phyloP scores from a whole-genome alignment of 1,140 invertebrate species.

The Cylas formicarius region DNA sequence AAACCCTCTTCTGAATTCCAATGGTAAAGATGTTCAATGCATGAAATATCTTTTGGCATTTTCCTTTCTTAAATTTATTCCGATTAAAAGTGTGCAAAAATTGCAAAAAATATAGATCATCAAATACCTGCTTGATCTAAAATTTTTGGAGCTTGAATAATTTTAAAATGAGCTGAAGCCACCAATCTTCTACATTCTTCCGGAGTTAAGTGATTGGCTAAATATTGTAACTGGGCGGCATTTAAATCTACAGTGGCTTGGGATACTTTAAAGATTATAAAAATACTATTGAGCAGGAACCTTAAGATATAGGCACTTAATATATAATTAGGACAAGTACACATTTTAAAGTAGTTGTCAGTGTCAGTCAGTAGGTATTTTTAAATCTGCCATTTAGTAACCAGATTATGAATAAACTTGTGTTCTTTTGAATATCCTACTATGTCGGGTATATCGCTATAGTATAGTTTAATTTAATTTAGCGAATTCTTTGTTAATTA shows the following conservation, averaged over 20 bases:
- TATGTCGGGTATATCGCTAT: too few relatives aligned
- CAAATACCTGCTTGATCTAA: conserved; percentile 43
- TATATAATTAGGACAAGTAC: too few relatives aligned
- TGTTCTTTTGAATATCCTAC: too few relatives aligned
- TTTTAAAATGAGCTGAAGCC: conserved; percentile 48
- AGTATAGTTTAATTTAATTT: too few relatives aligned
- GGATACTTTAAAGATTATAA: background rate
- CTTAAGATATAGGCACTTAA: conserved; percentile 1
- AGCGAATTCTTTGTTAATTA: too few relatives aligned
- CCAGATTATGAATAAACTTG: too few relatives aligned
- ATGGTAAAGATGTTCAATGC: conserved; percentile 48
- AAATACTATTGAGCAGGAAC: background rate
- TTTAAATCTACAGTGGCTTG: conserved; percentile 48
- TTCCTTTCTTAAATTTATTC: conserved; percentile 38
- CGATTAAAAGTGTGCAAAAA: conserved; percentile 2
- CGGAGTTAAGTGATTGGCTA: conserved; percentile 47
- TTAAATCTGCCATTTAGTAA: too few relatives aligned
- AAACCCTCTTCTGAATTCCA: conserved; percentile 48
- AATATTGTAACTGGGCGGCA: conserved; percentile 47
- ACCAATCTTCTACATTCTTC: conserved; percentile 50
- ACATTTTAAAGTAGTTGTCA: too few relatives aligned
- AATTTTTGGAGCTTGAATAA: conserved; percentile 45
- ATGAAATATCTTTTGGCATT: conserved; percentile 46
- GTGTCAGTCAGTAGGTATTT: too few relatives aligned
- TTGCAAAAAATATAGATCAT: background rate